Evolutionary conservation across 2,797 vertebrate species (phyloP), one percentile per base, ranked within the genome.

Genomic region (Crenuchus spilurus): DNA sequence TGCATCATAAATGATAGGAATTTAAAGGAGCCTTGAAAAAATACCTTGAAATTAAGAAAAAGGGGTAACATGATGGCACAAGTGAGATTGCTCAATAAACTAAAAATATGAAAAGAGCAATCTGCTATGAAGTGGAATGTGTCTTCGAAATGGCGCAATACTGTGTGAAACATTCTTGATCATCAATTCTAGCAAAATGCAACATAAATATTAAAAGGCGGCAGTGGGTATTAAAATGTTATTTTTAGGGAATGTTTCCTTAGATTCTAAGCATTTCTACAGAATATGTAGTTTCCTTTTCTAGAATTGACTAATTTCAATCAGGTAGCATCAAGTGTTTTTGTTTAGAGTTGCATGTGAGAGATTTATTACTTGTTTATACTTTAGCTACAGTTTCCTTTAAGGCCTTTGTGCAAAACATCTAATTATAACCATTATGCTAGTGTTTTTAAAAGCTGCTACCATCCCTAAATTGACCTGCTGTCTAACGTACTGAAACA

Each of bases 381-480:
- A 16, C 54, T 65, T 30, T 31, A 57, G 51, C 20, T 39, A 49
- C 18, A 22, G 52, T 6, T 48, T 63, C 4, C 13, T 49, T 54
- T 52, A 31, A 75, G 58, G 66, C 33, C 26, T 24, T 46, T 72
- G 67, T 68, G 71, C 42, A 71, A 44, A 76, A 48, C 35, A 26
- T 57, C 49, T 33, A 16, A 51, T 30, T 22, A 41, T 14, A 41
- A 31, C 9, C 60, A 57, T 66, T 28, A 67, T 10, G 20, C 10
- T n/a, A 8, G 37, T 60, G 44, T 33, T n/a, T 30, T 55, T 63
- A 49, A 44, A 65, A 74, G 5, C 46, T 39, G 16, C 49, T 24
- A 24, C 58, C 44, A 68, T 54, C 14, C 6, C 26, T 31, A 2
- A 67, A 74, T 33, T 65, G 24, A 37, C 61, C 5, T 65, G 30